Conservation (phyloP, 35 echinoderm and acorn worm genomes). For the Lytechinus variegatus region DNA sequence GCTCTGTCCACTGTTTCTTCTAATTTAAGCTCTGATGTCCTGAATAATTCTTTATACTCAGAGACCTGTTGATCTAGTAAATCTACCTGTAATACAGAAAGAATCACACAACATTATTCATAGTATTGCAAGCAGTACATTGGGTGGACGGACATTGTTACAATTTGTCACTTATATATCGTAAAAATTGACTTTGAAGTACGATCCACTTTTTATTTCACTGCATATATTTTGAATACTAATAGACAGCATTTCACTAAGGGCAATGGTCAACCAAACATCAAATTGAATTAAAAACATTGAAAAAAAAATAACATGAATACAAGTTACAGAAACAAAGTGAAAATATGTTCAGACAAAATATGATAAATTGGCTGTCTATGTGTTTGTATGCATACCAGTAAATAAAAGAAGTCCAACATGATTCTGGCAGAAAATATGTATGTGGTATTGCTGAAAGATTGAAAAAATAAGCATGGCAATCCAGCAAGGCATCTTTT, state of each 20-base stretch:
- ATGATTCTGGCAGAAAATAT: no score
- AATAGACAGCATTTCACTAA: not conserved
- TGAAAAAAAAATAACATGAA: no score
- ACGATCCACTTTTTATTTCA: not conserved
- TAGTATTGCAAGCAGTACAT: not conserved
- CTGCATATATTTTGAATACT: not conserved
- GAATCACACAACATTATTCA: not conserved
- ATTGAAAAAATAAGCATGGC: no score
- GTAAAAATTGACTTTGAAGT: not conserved
- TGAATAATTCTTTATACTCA: slow-evolving; percentile 73
- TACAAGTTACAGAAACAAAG: no score
- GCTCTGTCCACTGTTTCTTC: slow-evolving; percentile 56
- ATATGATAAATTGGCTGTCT: no score
- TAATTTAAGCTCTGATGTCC: slow-evolving; percentile 54
- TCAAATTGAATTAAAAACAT: no score
- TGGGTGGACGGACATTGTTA: not conserved
- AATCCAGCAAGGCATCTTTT: no score
- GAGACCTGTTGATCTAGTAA: slow-evolving; percentile 69
- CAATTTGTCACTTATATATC: not conserved
- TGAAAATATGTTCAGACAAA: no score
- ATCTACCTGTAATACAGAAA: slow-evolving; percentile 53
- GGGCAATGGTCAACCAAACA: no score
- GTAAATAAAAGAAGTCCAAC: no score
- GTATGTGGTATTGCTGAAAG: no score
- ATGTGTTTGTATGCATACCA: no score